A percentile compares a stretch with the other conserved stretches of the same genome.
Evolutionary conservation across 2,888 invertebrate genomes (phyloP).

Genomic region (Lepidocyrtoides sp.): DNA sequence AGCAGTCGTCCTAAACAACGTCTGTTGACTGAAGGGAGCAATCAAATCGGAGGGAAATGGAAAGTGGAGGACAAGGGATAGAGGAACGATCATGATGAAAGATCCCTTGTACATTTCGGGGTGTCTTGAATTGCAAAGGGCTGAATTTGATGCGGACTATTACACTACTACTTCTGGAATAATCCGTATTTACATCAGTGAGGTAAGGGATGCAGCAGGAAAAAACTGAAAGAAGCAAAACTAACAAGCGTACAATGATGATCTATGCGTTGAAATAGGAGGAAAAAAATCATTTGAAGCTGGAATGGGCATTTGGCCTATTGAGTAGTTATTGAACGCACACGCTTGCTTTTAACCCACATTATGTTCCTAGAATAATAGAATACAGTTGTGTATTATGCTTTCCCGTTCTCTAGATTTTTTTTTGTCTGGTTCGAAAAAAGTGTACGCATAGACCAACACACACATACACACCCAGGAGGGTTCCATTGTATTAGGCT

Average conservation of each 20-base stretch:
- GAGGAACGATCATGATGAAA: conserved; percentile 29
- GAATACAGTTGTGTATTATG: conserved; percentile 37
- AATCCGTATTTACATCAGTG: background rate
- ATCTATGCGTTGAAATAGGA: background rate
- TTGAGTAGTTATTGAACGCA: conserved; percentile 22
- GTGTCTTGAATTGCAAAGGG: conserved; percentile 10
- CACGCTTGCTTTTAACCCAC: conserved; percentile 53
- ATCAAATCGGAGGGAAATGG: conserved; percentile 72
- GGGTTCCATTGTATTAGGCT: conserved; percentile 24
- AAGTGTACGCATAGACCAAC: no score
- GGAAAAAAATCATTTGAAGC: background rate
- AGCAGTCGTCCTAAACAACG: background rate
- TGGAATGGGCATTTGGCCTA: background rate
- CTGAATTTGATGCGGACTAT: background rate
- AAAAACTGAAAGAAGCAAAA: conserved; percentile 16
- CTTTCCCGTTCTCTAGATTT: conserved; percentile 51
- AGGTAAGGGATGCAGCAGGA: background rate
- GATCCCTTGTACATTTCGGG: conserved; percentile 54
- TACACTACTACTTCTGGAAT: background rate
- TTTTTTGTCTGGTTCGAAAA: background rate
- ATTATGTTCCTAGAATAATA: conserved; percentile 50
- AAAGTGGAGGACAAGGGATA: conserved; percentile 50
- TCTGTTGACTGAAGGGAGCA: conserved; percentile 61
- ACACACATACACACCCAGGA: background rate
- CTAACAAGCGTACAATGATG: background rate